Evolutionary conservation across 2,113 vertebrate species (phyloP).

Genomic region (Polypterus bichir): DNA sequence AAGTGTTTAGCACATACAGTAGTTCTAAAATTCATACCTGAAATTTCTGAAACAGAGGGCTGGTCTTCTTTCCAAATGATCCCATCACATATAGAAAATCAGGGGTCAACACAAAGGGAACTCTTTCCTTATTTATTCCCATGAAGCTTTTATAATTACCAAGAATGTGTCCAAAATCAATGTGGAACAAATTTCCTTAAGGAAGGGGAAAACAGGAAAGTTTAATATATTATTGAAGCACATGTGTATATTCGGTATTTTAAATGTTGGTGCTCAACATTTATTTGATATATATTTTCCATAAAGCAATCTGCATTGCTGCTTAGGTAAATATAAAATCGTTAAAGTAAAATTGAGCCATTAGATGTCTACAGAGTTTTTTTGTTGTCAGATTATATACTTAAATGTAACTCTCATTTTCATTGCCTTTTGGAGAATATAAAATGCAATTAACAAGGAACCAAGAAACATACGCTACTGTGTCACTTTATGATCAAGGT

Average conservation of each 20-base stretch:
- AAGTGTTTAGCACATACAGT: too few relatives aligned
- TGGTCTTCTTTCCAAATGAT: slow-evolving; percentile 85
- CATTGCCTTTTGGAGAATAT: too few relatives aligned
- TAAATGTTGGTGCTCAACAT: not conserved
- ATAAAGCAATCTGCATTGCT: too few relatives aligned
- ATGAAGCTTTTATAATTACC: slow-evolving; percentile 98
- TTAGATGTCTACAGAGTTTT: too few relatives aligned
- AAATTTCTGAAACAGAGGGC: slow-evolving; percentile 86
- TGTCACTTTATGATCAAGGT: too few relatives aligned
- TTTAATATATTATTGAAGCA: slow-evolving; percentile 1
- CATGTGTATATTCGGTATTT: not conserved
- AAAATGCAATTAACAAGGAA: too few relatives aligned
- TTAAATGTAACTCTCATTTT: too few relatives aligned
- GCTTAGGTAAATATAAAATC: too few relatives aligned
- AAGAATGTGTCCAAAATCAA: slow-evolving; percentile 97
- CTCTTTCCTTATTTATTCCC: slow-evolving; percentile 94
- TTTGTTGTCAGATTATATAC: too few relatives aligned
- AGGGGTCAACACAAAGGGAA: slow-evolving; percentile 91
- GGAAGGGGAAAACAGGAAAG: slow-evolving; percentile 16
- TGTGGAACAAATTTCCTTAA: slow-evolving; percentile 92
- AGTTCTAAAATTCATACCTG: slow-evolving; percentile 56
- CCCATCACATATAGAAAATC: slow-evolving; percentile 98
- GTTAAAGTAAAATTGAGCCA: too few relatives aligned
- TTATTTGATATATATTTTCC: too few relatives aligned
- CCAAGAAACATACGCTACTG: too few relatives aligned